Base-by-base conservation (phyloP, 2,888 invertebrate species). In the Dicycla oo region DNA sequence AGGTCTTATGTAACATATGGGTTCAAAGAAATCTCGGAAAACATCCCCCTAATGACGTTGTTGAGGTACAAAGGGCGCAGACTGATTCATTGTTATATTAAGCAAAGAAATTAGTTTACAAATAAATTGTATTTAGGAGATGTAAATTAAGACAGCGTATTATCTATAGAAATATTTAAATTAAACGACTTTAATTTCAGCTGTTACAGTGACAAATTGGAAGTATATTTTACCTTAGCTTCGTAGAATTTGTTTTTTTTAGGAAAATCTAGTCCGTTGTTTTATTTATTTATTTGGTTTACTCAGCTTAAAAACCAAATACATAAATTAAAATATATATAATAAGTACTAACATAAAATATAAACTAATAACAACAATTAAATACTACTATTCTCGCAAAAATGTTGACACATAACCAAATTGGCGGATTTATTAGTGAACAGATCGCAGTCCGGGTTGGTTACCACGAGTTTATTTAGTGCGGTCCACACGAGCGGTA, bases 31-130 rank as follows among this genome's bases (percentile, higher is more conserved):
- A 70, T 67, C 61, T 63, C 18, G 65, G 40, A 70, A 73, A 69
- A 63, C 49, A 65, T 74, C 18, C 51, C 23, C 43, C 13, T 66
- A 70, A 75, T 73, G 68, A 38, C 40, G 40, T 69, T 49, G 40
- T 65, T 56, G 10, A 49, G 47, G 15, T 65, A 56, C 64, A 69
- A 73, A 66, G 61, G 43, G 30, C 65, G 57, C 78, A 78, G 78
- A 69, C 78, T 78, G 73, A 72, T 56, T 64, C 47, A 78, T 82
- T 61, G 66, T 61, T 78, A 61, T 67, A 72, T 64, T 78, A 72
- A 67, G 56, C 51, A 67, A 79, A 82, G 47, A 68, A 82, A 82
- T 78, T 82, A 78, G 78, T 79, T 72, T 60, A 38, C 40, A 63
- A 71, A 78, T 66, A 78, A 79, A 72, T 72, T 65, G 56, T 78